Percentiles rank a stretch among this genome's conserved stretches.
These are phyloP conservation scores for Erebia epiphron DNA, from an alignment of 2,888 invertebrate genomes.

Conservation along the genomic window DNA sequence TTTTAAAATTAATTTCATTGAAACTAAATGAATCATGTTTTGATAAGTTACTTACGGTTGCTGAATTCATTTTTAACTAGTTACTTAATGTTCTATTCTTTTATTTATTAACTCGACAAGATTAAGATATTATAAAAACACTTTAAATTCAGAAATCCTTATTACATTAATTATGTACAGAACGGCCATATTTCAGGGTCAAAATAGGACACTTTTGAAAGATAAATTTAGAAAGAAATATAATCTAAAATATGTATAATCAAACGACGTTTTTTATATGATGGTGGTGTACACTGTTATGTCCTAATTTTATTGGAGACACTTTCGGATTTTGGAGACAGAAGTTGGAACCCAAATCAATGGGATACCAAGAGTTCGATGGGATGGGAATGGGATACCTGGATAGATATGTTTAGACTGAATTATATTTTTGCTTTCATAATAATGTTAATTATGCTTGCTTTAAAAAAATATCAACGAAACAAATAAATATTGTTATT, in stretches of 20 bases:
- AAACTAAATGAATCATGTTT: conserved; percentile 9
- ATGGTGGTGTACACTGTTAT: too few relatives aligned
- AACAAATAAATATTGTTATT: background rate
- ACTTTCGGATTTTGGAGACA: too few relatives aligned
- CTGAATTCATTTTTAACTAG: conserved; percentile 68
- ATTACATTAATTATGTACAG: too few relatives aligned
- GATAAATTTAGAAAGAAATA: background rate
- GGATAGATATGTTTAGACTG: too few relatives aligned
- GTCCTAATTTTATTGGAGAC: too few relatives aligned
- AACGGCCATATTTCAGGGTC: background rate
- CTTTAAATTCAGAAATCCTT: too few relatives aligned
- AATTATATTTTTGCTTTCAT: too few relatives aligned
- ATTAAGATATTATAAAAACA: background rate
- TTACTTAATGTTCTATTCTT: background rate
- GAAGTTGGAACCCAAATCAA: too few relatives aligned
- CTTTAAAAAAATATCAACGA: background rate
- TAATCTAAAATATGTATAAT: background rate
- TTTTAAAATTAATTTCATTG: conserved; percentile 8
- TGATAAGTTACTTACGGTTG: conserved; percentile 64
- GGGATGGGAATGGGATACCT: too few relatives aligned
- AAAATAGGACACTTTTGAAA: background rate
- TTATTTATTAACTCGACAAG: background rate
- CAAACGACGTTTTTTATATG: too few relatives aligned
- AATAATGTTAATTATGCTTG: too few relatives aligned
- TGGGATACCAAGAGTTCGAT: too few relatives aligned